phyloP scores from a whole-genome alignment of 2,113 vertebrate species.

The Cettia cetti region DNA sequence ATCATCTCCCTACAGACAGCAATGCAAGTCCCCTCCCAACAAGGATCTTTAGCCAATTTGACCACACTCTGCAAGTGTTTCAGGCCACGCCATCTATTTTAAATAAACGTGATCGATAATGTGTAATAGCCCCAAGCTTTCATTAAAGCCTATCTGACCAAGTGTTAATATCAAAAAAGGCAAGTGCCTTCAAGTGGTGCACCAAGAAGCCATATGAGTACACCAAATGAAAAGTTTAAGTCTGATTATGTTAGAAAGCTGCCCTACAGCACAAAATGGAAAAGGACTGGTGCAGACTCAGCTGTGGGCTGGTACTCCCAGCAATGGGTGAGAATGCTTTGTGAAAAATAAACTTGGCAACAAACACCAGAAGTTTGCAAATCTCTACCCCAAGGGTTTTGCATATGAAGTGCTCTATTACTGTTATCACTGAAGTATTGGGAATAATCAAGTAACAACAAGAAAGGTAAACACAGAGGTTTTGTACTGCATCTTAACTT shows the following conservation, averaged over 20 bases:
- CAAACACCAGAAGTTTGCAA: conserved; percentile 1
- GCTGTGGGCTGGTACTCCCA: not conserved
- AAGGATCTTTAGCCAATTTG: not conserved
- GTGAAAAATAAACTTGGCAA: conserved; percentile 23
- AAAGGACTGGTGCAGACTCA: not conserved
- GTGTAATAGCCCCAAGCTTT: not conserved
- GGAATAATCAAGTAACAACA: conserved; percentile 34
- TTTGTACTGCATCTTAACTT: not conserved
- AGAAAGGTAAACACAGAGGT: conserved; percentile 12
- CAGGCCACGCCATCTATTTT: not conserved
- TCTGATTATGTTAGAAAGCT: not conserved
- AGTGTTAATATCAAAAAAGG: not conserved
- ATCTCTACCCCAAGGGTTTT: conserved; percentile 34
- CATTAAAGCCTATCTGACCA: not conserved
- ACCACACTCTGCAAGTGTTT: not conserved
- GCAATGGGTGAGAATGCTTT: not conserved
- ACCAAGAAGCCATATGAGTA: not conserved
- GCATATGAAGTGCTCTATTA: conserved; percentile 34
- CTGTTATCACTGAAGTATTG: conserved; percentile 34
- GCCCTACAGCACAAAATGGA: not conserved
- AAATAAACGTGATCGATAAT: not conserved
- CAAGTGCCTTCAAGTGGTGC: not conserved
- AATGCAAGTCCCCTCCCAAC: not conserved
- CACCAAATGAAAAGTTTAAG: not conserved
- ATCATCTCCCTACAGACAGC: not conserved